phyloP scores from a whole-genome alignment of 2,888 invertebrate genomes.

The Cryptus armator region DNA sequence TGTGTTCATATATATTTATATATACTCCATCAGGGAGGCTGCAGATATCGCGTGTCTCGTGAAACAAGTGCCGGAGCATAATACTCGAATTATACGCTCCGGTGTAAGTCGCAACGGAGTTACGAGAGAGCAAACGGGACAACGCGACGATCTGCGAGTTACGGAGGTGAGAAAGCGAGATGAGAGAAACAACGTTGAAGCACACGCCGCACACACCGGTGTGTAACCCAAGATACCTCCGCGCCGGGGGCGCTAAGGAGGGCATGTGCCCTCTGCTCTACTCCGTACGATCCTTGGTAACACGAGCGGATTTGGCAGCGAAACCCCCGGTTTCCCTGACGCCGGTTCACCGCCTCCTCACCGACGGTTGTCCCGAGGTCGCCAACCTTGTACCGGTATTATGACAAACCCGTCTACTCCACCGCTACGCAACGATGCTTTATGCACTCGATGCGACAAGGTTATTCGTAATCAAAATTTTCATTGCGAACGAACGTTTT shows the following conservation, averaged over 20 bases:
- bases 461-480: too few species aligned
- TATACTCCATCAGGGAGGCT: constrained; percentile 56
- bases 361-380: constrained; percentile 44
- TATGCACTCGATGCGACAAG: not conserved
- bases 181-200: constrained; percentile 52
- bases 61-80: constrained; percentile 73
- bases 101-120: constrained; percentile 68
- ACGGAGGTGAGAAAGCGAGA: constrained; percentile 60
- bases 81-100: constrained; percentile 77
- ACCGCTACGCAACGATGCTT: not conserved
- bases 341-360: constrained; percentile 45
- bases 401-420: not conserved
- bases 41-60: constrained; percentile 77
- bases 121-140: constrained; percentile 42
- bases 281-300: constrained; percentile 71
- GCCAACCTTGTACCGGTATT: constrained; percentile 54
- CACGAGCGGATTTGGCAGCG: constrained; percentile 75
- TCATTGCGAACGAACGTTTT: not conserved
- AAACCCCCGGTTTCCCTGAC: constrained; percentile 53
- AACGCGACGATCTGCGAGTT: constrained; percentile 38
- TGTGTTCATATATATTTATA: constrained; percentile 10
- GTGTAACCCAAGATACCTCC: constrained; percentile 68
- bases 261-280: constrained; percentile 58
- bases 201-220: constrained; percentile 60
- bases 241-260: constrained; percentile 66